Conservation (phyloP, 2,888 invertebrate genomes). For the Lumbricus terrestris region DNA sequence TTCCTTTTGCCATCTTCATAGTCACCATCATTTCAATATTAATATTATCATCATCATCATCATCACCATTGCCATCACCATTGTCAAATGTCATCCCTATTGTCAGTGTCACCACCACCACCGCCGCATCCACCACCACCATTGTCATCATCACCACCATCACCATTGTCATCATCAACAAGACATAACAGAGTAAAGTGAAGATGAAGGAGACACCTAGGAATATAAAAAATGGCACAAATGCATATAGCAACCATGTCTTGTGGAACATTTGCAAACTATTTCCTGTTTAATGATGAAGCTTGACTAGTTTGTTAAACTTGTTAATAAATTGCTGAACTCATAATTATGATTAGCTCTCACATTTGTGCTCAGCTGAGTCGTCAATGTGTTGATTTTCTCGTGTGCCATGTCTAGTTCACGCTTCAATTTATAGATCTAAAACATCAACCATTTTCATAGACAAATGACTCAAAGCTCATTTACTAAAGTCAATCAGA, state of each 20-base stretch:
- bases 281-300: not conserved
- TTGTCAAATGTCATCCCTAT: too few relatives aligned
- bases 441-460: constrained; percentile 10
- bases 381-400: constrained; percentile 90
- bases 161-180: not conserved
- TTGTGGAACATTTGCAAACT: not conserved
- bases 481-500: not conserved
- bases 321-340: not conserved
- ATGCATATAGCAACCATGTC: not conserved
- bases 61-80: not conserved
- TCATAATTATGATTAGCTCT: constrained; percentile 13
- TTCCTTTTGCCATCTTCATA: too few relatives aligned
- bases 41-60: not conserved
- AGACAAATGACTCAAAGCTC: not conserved
- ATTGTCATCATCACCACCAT: too few relatives aligned
- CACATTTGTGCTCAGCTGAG: constrained; percentile 94
- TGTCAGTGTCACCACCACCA: too few relatives aligned
- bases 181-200: not conserved
- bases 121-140: too few relatives aligned
- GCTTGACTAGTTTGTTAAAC: too few relatives aligned
- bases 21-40: too few relatives aligned
- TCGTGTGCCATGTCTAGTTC: constrained; percentile 91
- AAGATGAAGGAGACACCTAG: not conserved
- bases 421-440: constrained; percentile 82
- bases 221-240: not conserved